These are phyloP conservation scores for Andrena marginata DNA, from an alignment of 2,888 invertebrate genomes.

Conservation along the genomic window DNA sequence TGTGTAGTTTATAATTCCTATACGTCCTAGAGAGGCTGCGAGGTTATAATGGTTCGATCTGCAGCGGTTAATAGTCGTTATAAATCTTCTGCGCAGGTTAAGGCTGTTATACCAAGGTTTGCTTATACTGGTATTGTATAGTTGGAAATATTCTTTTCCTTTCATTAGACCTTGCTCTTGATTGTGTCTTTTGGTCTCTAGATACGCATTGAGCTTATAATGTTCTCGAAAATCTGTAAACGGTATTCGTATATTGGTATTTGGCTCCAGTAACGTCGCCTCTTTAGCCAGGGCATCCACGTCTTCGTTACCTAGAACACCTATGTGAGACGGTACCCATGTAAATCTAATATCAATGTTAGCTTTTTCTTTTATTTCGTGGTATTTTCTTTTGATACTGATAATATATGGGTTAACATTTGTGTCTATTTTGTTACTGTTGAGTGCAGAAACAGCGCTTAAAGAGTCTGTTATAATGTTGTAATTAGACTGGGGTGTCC, in stretches of 20 bases:
- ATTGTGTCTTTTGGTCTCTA: not conserved
- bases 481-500: too few relatives aligned
- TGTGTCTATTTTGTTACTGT: not conserved
- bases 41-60: not conserved
- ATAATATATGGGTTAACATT: not conserved
- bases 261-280: too few relatives aligned
- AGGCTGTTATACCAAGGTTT: slow-evolving; percentile 1
- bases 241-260: not conserved
- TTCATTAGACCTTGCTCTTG: not conserved
- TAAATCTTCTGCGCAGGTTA: not conserved
- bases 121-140: not conserved
- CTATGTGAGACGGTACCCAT: too few relatives aligned
- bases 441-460: not conserved
- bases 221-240: not conserved
- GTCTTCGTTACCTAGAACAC: too few relatives aligned
- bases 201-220: not conserved
- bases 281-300: too few relatives aligned
- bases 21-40: not conserved
- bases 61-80: not conserved
- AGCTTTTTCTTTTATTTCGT: too few relatives aligned
- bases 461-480: not conserved
- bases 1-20: not conserved
- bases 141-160: not conserved
- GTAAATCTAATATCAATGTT: too few relatives aligned
- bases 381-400: too few relatives aligned